Evolutionary conservation across 2,888 invertebrate species (phyloP), one percentile per base, ranked within the genome.

Genomic region (Coecobrya sp.): DNA sequence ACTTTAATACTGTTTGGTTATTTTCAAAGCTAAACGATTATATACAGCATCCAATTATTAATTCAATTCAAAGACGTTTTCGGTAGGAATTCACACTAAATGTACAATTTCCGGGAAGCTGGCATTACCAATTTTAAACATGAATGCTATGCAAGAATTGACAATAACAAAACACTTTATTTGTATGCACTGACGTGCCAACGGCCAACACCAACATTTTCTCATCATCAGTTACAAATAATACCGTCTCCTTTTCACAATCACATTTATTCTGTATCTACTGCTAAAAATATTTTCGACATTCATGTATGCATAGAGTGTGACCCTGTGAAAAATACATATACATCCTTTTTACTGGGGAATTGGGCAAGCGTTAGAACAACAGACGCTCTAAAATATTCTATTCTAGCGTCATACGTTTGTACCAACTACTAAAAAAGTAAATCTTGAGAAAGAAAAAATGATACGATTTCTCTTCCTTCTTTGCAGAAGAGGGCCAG

Each of bases 391-490:
- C 22, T 22, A 36, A 36, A 65, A 65, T n/a, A 16, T 36, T 68
- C 68, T 45, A 45, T 45, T 73, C 4, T 10, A 42, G 27, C 19
- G 10, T 13, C 2, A 55, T 16, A 19, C 81, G 13, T 30, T 55
- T n/a, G 16, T 30, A 55, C 27, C 55, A 81, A 55, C 49, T 55
- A 52, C 30, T 30, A 42, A 16, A 10, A 81, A 81, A 52, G 36
- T 59, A 82, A 59, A 82, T 82, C 27, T 82, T 7, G 30, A 82
- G 49, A 36, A 36, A 36, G 79, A n/a, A 27, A 30, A 36, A 42
- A 13, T 19, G 36, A 27, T 62, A 73, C 45, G 30, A 36, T 73
- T 73, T 22, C 45, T 42, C 22, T 68, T 68, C 27, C 22, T 42
- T 5, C 10, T 70, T 73, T 42, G 22, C 27, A 52, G 16, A 68